A percentile compares a stretch with the other conserved stretches of the same genome.
Evolutionary conservation across 2,113 vertebrate species (phyloP).

Genomic region (Maylandia zebra): DNA sequence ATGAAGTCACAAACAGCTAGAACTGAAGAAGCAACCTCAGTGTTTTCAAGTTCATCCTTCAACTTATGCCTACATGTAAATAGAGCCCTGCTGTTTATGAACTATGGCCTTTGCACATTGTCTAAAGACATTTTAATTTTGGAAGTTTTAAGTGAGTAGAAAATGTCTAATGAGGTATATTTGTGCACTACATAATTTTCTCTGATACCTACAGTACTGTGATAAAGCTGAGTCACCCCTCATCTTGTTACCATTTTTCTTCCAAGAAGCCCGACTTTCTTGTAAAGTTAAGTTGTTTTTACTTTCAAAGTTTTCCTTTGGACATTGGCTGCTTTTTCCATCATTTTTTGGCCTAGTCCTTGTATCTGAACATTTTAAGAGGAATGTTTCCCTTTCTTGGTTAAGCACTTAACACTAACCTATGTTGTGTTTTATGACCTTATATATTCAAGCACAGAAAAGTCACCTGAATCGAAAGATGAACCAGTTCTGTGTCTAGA

Average conservation of each 20-base stretch:
- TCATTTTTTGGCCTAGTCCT: background rate
- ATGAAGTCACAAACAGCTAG: background rate
- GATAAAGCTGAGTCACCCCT: background rate
- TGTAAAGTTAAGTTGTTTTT: background rate
- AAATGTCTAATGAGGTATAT: background rate
- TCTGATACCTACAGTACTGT: background rate
- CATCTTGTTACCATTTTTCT: rapidly evolving
- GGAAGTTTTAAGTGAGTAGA: background rate
- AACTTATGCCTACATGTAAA: background rate
- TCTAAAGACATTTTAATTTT: background rate
- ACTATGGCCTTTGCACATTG: background rate
- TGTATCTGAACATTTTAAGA: background rate
- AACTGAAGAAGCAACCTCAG: background rate
- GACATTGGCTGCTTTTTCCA: background rate
- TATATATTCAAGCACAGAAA: background rate
- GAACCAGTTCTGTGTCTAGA: background rate
- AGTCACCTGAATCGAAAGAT: background rate
- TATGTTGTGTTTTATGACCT: background rate
- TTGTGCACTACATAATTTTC: background rate
- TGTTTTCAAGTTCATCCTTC: background rate
- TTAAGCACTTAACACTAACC: background rate
- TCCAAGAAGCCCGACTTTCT: background rate
- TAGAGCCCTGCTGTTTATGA: background rate
- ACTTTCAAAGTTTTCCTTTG: too few species aligned
- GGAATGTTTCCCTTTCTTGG: background rate